These are phyloP conservation scores for Zeus faber DNA, from an alignment of 2,113 vertebrate genomes.

Conservation along the genomic window DNA sequence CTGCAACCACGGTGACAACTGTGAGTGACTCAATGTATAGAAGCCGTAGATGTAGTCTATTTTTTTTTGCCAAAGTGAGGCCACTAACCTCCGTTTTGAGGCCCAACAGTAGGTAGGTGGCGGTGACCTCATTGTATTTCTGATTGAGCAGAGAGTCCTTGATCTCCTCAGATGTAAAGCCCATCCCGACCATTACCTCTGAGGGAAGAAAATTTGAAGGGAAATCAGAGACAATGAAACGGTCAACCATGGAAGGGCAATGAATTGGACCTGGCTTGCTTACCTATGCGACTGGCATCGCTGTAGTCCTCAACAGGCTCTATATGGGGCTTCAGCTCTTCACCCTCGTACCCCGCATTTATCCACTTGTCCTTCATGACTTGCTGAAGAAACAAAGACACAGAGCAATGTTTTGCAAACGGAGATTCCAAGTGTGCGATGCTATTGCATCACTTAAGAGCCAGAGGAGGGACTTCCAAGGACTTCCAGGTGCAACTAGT, in stretches of 20 bases:
- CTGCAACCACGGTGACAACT: constrained; percentile 45
- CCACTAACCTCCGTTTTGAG: constrained; percentile 77
- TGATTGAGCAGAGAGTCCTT: constrained; percentile 88
- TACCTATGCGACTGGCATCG: constrained; percentile 65
- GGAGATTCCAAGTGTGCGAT: neutral
- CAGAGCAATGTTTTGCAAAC: neutral
- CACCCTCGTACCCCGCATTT: constrained; percentile 86
- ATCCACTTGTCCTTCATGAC: constrained; percentile 98
- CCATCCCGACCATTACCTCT: constrained; percentile 97
- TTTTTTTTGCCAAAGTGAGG: too few species aligned
- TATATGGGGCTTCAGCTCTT: constrained; percentile 87
- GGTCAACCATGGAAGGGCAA: neutral
- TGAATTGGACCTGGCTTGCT: constrained; percentile 11
- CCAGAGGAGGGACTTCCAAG: neutral
- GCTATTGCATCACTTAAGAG: neutral
- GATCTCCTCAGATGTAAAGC: constrained; percentile 89
- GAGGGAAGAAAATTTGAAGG: constrained; percentile 21
- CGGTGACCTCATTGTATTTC: constrained; percentile 93
- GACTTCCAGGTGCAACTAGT: neutral
- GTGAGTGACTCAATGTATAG: too few species aligned
- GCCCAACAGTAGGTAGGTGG: constrained; percentile 92
- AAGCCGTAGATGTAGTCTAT: too few species aligned
- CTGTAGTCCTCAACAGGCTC: constrained; percentile 76
- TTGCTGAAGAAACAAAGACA: constrained; percentile 73
- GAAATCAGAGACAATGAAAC: neutral